Evolutionary conservation across 2,888 invertebrate species (phyloP), one percentile per base, ranked within the genome.

Genomic region (Operophtera brumata): DNA sequence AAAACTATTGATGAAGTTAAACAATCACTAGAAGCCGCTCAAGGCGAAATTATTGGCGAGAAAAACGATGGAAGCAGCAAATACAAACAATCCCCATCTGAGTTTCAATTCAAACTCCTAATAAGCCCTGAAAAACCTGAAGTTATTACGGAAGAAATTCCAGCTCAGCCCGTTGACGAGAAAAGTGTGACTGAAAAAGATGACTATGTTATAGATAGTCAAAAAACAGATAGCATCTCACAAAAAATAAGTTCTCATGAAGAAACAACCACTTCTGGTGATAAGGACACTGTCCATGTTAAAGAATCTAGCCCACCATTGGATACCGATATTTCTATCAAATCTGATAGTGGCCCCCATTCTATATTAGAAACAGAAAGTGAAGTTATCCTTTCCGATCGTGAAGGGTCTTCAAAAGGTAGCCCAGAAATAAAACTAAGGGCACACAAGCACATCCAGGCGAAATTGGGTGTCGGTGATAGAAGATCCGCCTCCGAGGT

Each of bases 401-500:
- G 75, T 65, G 90, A 90, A 54, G 80, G 82, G 43, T 90, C 90
- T n/a, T 84, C 84, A 1, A 89, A 84, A 71, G 80, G 82, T 7
- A 90, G 89, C 57, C 84, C 89, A 20, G 90, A 91, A 75, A 84
- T 89, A 10, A 87, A 83, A 71, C 66, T 87, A 9, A 73, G 90
- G 61, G 81, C 82, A 10, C 80, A 90, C 64, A 91, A 88, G 62
- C 89, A 90, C 60, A 77, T 91, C 0, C 84, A 88, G 69, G 86
- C 91, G 13, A 86, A 89, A 59, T 75, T 91, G 34, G 86, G 86
- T 11, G 70, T 91, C 36, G 85, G 82, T 1, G 95, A 95, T 63
- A 91, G 95, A 45, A 93, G 94, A 71, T 96, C 96, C 0, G 94
- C 94, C 34, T 93, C 95, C 20, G 96, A 96, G 69, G 91, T 94